Evolutionary conservation across 2,113 vertebrate species (phyloP), one percentile per base, ranked within the genome.

Genomic region (Takifugu flavidus): DNA sequence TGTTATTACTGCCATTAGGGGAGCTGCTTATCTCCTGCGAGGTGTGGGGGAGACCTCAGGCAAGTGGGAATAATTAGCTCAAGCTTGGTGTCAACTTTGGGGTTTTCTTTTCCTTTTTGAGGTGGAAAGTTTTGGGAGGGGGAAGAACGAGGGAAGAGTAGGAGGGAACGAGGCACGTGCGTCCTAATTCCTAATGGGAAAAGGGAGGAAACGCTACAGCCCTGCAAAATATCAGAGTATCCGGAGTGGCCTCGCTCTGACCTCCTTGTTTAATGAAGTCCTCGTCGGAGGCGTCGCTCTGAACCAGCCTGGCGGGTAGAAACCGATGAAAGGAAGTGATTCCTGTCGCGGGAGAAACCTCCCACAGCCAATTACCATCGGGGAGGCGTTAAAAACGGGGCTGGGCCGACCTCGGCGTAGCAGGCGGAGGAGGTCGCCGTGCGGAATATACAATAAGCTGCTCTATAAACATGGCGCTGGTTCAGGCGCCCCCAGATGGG

Each of bases 311-410:
- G 78, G 76, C 80, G 85, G 82, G 69, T 62, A 60, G 68, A 64
- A 66, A 79, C 73, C 67, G 84, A 79, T 82, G 74, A 87, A 85
- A 86, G 75, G 56, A 85, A 83, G 79, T 80, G 68, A 77, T 80
- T 79, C 64, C 78, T 77, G 82, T 80, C 79, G 79, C 75, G 49
- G 59, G 50, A 69, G 78, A 60, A 80, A 76, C 72, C 75, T 81
- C 72, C 62, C 64, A 74, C 58, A 79, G 75, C 82, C 84, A 85
- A 84, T 86, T 85, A 86, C 66, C 56, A 56, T 47, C 55, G 52
- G 49, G 49, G 71, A 58, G 49, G 52, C 60, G 63, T 76, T 80
- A 80, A 75, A 73, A 68, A 78, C 77, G 79, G 73, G 25, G 54
- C 56, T 20, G 20, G 10, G 34, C 25, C 52, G 53, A 47, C 52